Conservation (phyloP, 2,888 invertebrate genomes). For the Euzophera pinguis region DNA sequence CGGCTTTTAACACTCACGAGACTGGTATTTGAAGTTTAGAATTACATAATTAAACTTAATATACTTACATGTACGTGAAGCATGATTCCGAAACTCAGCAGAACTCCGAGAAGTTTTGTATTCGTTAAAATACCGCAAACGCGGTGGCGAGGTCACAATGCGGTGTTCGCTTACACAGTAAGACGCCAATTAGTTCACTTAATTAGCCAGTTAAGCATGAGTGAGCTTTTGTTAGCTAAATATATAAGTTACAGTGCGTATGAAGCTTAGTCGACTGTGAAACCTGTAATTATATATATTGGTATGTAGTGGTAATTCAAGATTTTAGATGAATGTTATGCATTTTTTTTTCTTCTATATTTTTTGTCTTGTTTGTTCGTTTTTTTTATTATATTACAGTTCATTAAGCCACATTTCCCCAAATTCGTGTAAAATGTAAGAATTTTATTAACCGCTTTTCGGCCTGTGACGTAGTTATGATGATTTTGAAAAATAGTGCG, state of each 20-base stretch:
- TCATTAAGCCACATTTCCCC: no score
- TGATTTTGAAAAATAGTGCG: no score
- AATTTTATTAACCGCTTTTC: no score
- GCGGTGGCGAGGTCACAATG: slow-evolving; percentile 14
- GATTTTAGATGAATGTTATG: no score
- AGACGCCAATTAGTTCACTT: slow-evolving; percentile 31
- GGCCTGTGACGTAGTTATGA: no score
- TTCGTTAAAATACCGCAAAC: slow-evolving; percentile 11
- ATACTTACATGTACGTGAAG: background rate
- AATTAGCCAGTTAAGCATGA: slow-evolving; percentile 30
- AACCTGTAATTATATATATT: no score
- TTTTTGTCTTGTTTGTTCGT: no score
- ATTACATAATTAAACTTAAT: background rate
- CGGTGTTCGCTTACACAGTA: slow-evolving; percentile 23
- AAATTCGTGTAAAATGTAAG: no score
- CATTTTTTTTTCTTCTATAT: no score
- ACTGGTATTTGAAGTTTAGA: background rate
- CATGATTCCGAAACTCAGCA: background rate
- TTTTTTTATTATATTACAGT: no score
- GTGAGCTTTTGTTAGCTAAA: slow-evolving; percentile 15
- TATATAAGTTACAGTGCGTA: slow-evolving; percentile 1
- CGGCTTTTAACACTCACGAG: no score
- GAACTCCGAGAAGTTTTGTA: slow-evolving; percentile 3
- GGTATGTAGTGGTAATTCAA: no score
- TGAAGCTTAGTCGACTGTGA: background rate